phyloP scores from a whole-genome alignment of 64 coral and sea anemone species.

The Acropora tenuis region DNA sequence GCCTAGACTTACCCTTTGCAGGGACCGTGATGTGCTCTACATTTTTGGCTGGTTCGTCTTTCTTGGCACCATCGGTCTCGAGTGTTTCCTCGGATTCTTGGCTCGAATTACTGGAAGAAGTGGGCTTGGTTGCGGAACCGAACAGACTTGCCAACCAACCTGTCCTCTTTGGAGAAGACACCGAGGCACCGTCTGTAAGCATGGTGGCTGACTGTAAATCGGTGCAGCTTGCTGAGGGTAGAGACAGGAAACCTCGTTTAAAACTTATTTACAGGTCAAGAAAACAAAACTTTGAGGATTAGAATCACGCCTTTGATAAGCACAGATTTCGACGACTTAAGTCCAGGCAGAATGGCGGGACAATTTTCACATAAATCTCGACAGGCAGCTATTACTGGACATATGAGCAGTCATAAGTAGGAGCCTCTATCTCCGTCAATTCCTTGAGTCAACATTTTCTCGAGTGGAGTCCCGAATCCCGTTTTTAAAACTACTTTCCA shows the following conservation, averaged over 20 bases:
- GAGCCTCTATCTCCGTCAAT: too few species aligned
- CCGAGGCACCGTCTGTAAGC: background rate
- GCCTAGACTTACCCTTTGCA: slow-evolving; percentile 39
- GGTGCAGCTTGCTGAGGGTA: background rate
- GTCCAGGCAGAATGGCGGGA: too few species aligned
- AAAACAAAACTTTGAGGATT: background rate
- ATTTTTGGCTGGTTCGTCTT: slow-evolving; percentile 8
- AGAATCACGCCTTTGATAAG: background rate
- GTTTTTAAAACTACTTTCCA: too few species aligned
- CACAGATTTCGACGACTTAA: too few species aligned
- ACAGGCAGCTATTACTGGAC: too few species aligned
- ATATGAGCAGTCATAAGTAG: too few species aligned
- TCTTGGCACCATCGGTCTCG: slow-evolving; percentile 43
- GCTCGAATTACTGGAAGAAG: slow-evolving; percentile 9
- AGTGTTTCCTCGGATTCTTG: slow-evolving; percentile 16
- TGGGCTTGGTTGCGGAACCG: slow-evolving; percentile 20
- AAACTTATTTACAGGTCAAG: background rate
- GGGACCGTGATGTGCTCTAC: slow-evolving; percentile 78
- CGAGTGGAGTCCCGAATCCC: too few species aligned
- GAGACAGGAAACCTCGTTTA: background rate
- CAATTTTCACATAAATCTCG: too few species aligned
- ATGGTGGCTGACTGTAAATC: background rate
- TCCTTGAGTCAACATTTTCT: too few species aligned
- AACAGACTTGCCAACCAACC: slow-evolving; percentile 70
- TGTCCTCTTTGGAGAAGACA: slow-evolving; percentile 39